Evolutionary conservation across 2,113 vertebrate genomes (phyloP), one percentile per base, ranked within the genome.

Genomic region (Cyphomyrus discorhynchus): DNA sequence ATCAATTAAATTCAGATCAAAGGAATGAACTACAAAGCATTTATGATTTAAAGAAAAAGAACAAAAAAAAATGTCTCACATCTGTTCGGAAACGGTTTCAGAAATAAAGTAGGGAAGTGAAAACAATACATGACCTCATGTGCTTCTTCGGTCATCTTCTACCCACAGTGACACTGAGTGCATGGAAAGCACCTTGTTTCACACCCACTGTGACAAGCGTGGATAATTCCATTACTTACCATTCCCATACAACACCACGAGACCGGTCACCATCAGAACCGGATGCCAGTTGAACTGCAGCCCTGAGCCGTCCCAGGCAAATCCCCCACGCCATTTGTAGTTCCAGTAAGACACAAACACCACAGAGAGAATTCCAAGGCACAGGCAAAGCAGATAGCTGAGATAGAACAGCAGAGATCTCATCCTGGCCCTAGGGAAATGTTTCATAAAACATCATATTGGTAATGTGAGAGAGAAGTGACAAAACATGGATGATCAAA

Each of bases 221-320:
- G 50, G 31, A 50, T 17, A 15, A 46, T 66, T 3, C 49, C 46
- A 21, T 62, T 66, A 74, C 97, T 96, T 93, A 99, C 98, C 98
- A 19, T 95, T 95, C 0, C 98, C 96, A 0, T 98, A 98, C 3
- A 98, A 89, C 88, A 98, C 97, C 93, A 99, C 94, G 94, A 98
- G 83, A 0, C 97, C 97, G 0, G 95, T 90, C 19, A 98, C 97
- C 98, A 99, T 99, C 91, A 98, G 95, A 53, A 98, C 96, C 0
- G 98, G 98, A 92, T 99, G 98, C 96, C 97, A 99, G 95, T 98
- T 99, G 94, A 99, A 99, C 31, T 94, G 96, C 35, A 21, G 90
- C 0, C 1, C 0, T 0, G 94, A 92, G 46, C 96, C 95, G 0
- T 98, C 96, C 98, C 96, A 97, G 74, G 97, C 95, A 0, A 99